Evolutionary conservation across 2,888 invertebrate species (phyloP), one percentile per base, ranked within the genome.

Genomic region (Priocnemis perturbator): DNA sequence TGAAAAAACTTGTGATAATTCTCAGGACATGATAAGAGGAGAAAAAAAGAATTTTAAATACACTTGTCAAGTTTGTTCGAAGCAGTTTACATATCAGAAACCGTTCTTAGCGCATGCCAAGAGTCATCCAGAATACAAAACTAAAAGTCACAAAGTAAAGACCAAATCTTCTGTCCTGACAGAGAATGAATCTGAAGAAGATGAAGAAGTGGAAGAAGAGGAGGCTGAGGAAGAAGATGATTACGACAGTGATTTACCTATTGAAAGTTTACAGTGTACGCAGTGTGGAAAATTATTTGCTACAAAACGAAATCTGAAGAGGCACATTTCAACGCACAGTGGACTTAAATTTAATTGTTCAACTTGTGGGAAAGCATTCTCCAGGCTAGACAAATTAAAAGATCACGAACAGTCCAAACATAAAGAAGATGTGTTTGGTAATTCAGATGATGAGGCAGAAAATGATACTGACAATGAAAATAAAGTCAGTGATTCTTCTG

Each of bases 371-470:
- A 88, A 88, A 72, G 84, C 83, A 73, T 88, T 88, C 62, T 86
- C 87, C 0, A 76, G 87, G 21, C 64, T 84, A 7, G 87, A 88
- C 59, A 87, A 88, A 69, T 67, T 88, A 15, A 84, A 82, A 50
- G 87, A 87, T 65, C 88, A 88, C 44, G 87, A 87, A 67, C 85
- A 87, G 48, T 81, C 85, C 0, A 88, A 87, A 62, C 87, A 88
- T 67, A 84, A 84, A 19, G 76, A 82, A 30, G 85, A 87, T 64
- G 71, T 86, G 37, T 86, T 86, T 26, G 84, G 80, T 1, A 78
- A 81, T 19, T 83, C 84, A 0, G 84, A 83, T 17, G 76, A 81
- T 5, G 83, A 86, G 15, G 78, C 82, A n/a, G 82, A 83, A n/a
- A 80, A 83, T 17, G 85, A 86, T 19, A 74, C 76, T 2, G 84